Evolutionary conservation across 2,113 vertebrate species (phyloP), one percentile per base, ranked within the genome.

Genomic region (Corythoichthys intestinalis): DNA sequence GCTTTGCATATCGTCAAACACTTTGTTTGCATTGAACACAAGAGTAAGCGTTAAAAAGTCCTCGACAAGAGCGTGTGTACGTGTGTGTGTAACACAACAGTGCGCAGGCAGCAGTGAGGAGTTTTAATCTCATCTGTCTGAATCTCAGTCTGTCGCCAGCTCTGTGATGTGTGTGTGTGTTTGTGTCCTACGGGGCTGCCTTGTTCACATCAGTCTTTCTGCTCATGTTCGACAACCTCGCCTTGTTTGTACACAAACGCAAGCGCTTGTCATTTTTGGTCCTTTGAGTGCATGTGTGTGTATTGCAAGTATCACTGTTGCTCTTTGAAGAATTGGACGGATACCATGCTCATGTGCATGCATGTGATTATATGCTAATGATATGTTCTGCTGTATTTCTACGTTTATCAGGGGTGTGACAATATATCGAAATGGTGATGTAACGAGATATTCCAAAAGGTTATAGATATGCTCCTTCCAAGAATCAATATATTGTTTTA

Each of bases 131-230:
- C 41, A 47, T 47, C 20, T 70, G 65, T 78, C 47, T 69, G 66
- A 66, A 57, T 79, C 71, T 79, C 49, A 71, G 66, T 76, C 59
- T 77, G 72, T 70, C 66, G 35, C 62, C 80, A 83, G 77, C 81
- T 79, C 80, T 54, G 66, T 47, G 74, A 68, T 67, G 78, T 84
- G 79, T 75, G 52, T 28, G 53, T 6, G 69, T 62, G 75, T 14
- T 11, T 4, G 14, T 39, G 63, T 73, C 80, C 86, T 83, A 80
- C 14, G 68, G 84, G 69, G 82, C 82, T 72, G 70, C 69, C 72
- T 14, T 76, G 78, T 79, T 89, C 86, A 82, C 82, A 80, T 88
- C 76, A 63, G 80, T 83, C 66, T 77, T 67, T 65, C 61, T 73
- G 71, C 76, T 63, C 65, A 70, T 66, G 64, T 78, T 83, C 65